Evolutionary conservation across 2,888 invertebrate species (phyloP).

Genomic region (Mantis religiosa): DNA sequence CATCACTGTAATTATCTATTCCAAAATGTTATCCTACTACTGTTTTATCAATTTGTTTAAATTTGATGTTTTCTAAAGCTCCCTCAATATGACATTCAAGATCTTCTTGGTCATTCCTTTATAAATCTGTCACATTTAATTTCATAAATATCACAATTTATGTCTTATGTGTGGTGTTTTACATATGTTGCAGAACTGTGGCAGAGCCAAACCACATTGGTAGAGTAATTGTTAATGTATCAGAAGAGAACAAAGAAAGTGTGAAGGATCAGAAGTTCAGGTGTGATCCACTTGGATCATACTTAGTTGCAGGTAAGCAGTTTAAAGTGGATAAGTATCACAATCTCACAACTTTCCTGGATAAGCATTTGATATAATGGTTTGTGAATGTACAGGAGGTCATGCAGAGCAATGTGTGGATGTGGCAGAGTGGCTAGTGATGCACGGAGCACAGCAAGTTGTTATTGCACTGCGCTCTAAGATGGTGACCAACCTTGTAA

Average conservation of each 20-base stretch:
- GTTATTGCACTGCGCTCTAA: constrained; percentile 21
- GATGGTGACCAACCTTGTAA: constrained; percentile 10
- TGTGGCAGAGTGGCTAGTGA: constrained; percentile 31
- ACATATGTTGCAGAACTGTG: neutral
- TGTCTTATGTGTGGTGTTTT: neutral
- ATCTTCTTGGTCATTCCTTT: too few species aligned
- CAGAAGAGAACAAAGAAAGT: neutral
- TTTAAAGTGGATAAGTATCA: neutral
- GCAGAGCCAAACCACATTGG: constrained; percentile 1
- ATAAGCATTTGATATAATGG: neutral
- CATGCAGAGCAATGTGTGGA: constrained; percentile 34
- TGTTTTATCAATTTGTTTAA: too few species aligned
- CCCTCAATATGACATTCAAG: too few species aligned
- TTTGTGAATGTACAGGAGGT: neutral
- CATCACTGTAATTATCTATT: too few species aligned
- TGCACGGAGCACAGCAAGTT: constrained; percentile 25
- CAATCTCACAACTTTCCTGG: too few species aligned
- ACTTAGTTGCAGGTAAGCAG: constrained; percentile 37
- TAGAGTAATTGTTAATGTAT: constrained; percentile 8
- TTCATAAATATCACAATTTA: too few species aligned
- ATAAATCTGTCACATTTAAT: too few species aligned
- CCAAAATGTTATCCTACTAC: too few species aligned
- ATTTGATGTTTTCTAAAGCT: too few species aligned
- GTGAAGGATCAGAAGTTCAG: constrained; percentile 39
- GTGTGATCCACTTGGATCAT: constrained; percentile 48